Evolutionary conservation across 1,140 invertebrate genomes (phyloP), one percentile per base, ranked within the genome.

Genomic region (Brachystomella parvula): DNA sequence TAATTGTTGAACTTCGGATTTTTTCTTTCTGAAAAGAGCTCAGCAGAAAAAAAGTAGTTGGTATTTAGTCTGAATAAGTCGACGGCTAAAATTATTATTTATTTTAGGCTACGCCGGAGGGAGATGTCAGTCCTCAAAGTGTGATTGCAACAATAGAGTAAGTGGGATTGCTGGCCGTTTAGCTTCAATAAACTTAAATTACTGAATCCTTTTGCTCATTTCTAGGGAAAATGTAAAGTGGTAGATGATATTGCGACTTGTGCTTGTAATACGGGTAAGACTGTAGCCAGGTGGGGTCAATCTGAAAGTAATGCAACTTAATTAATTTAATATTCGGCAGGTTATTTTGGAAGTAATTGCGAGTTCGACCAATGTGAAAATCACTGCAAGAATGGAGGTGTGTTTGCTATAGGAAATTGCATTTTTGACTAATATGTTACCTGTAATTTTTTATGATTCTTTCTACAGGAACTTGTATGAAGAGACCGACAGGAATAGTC

Each of bases 61-160:
- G n/a, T n/a, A n/a, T n/a, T n/a, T n/a, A n/a, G n/a, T n/a, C n/a
- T n/a, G n/a, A n/a, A n/a, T n/a, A n/a, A n/a, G n/a, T n/a, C n/a
- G n/a, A n/a, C n/a, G n/a, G n/a, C n/a, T n/a, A n/a, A n/a, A n/a
- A n/a, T n/a, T n/a, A n/a, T n/a, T n/a, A n/a, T n/a, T n/a, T n/a
- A n/a, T n/a, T n/a, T n/a, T n/a, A n/a, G 80, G 80, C 0, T 81
- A 74, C 64, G 61, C 66, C 59, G 81, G 81, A 1, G 28, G 61
- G 0, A 60, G 66, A 1, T 82, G 81, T 72, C 77, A 82, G 56
- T 73, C 73, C 2, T 76, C 77, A n/a, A 70, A 76, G 28, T 80
- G 79, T 68, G 73, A 77, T 56, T 81, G 79, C 67, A 29, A 49
- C n/a, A 72, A 72, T 61, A 72, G 68, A 60, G 70, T 72, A 65